Evolutionary conservation across 92 coral and sea anemone species (phyloP).

Genomic region (Ricordea florida): DNA sequence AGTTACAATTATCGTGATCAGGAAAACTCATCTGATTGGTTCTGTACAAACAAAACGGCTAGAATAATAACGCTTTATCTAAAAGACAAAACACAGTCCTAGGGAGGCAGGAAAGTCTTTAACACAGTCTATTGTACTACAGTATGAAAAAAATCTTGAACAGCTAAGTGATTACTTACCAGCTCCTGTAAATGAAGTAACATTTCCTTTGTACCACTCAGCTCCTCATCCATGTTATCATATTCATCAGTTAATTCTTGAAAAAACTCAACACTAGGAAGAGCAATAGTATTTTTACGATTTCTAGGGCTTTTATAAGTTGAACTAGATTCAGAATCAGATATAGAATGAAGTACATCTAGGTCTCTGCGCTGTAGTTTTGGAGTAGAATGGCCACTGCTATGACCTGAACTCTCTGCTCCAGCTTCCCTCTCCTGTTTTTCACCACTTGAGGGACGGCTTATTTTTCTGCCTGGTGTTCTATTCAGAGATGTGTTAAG

Average conservation of each 20-base stretch:
- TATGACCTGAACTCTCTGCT: conserved; percentile 66
- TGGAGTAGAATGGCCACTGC: conserved; percentile 76
- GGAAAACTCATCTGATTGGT: too few species aligned
- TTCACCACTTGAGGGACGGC: conserved; percentile 47
- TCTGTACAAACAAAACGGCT: too few species aligned
- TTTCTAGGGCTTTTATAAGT: conserved; percentile 3
- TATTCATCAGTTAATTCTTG: conserved; percentile 72
- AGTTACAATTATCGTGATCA: too few species aligned
- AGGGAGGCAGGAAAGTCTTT: too few species aligned
- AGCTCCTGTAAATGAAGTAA: conserved; percentile 73
- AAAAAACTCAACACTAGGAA: conserved; percentile 57
- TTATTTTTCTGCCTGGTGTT: conserved; percentile 35
- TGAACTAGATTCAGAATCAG: conserved; percentile 63
- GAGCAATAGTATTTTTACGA: background rate
- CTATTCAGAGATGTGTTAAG: conserved; percentile 30
- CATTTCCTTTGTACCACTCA: conserved; percentile 56
- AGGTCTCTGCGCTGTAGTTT: conserved; percentile 31
- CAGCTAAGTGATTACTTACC: conserved; percentile 68
- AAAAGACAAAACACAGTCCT: too few species aligned
- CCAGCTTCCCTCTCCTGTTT: conserved; percentile 13
- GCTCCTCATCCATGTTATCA: conserved; percentile 84
- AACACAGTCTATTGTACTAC: too few species aligned
- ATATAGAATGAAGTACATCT: conserved; percentile 6
- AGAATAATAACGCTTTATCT: too few species aligned
- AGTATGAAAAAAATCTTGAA: too few species aligned